Conservation (phyloP, 2,113 vertebrate genomes). For the Mastomys natalensis region DNA sequence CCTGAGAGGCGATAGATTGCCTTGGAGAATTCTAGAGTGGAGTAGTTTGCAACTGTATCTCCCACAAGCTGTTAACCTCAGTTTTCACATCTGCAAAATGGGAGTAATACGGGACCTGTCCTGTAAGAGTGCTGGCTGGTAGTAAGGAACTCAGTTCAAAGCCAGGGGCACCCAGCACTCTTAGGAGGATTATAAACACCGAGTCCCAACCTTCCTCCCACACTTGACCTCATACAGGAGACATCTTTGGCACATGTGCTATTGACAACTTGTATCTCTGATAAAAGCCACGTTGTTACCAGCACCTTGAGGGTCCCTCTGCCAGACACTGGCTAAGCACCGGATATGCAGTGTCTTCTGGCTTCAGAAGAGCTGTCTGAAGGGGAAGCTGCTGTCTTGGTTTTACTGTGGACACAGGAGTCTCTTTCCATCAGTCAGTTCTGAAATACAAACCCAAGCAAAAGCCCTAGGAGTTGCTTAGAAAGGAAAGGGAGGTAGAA, state of each 20-base stretch:
- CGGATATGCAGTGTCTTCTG: background rate
- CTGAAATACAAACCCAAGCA: background rate
- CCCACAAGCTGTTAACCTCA: background rate
- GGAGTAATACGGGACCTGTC: background rate
- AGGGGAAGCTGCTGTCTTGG: background rate
- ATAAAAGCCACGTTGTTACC: background rate
- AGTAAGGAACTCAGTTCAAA: background rate
- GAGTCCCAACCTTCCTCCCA: background rate
- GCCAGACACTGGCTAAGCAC: background rate
- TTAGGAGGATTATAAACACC: background rate
- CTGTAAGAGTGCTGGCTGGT: rapidly evolving
- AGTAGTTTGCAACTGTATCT: background rate
- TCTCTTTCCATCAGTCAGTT: background rate
- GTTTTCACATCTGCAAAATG: background rate
- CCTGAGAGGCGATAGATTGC: background rate
- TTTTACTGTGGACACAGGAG: background rate
- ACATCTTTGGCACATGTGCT: background rate
- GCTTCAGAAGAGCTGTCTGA: background rate
- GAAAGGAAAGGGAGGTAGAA: background rate
- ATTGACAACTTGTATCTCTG: background rate
- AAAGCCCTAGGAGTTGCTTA: background rate
- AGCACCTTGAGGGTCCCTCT: background rate
- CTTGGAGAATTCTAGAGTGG: background rate
- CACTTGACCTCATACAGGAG: background rate
- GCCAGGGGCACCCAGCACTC: background rate